phyloP scores from a whole-genome alignment of 2,113 vertebrate genomes.

The Thamnaconus septentrionalis region DNA sequence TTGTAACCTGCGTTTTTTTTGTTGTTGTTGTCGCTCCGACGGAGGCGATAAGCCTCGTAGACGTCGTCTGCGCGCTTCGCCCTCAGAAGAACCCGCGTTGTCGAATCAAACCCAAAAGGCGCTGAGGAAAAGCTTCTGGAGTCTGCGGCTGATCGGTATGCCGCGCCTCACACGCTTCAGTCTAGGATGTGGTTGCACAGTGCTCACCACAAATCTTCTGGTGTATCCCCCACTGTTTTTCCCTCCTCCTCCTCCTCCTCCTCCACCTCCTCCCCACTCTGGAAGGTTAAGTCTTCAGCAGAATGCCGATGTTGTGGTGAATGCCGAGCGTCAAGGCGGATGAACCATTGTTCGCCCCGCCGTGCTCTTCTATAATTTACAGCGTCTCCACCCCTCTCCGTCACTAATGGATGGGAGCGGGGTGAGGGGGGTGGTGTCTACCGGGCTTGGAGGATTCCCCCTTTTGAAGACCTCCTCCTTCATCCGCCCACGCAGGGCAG shows the following conservation, averaged over 20 bases:
- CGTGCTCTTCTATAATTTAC: constrained; percentile 74
- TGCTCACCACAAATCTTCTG: constrained; percentile 42
- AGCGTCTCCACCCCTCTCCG: constrained; percentile 59
- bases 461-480: constrained; percentile 38
- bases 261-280: neutral
- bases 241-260: neutral
- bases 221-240: constrained; percentile 23
- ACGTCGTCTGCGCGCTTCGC: too few relatives aligned
- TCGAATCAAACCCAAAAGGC: too few relatives aligned
- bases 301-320: constrained; percentile 67
- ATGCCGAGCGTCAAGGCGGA: constrained; percentile 43
- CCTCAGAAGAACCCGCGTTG: too few relatives aligned
- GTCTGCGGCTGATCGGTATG: too few relatives aligned
- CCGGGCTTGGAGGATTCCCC: constrained; percentile 40
- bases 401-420: constrained; percentile 68
- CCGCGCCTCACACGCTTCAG: too few relatives aligned
- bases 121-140: too few relatives aligned
- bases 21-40: too few relatives aligned
- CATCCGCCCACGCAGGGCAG: constrained; percentile 16
- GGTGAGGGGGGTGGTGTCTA: constrained; percentile 34
- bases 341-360: constrained; percentile 59
- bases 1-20: constrained; percentile 20
- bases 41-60: too few relatives aligned
- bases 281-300: constrained; percentile 47
- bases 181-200: neutral